Percentiles rank a stretch among this genome's conserved stretches.
Conservation (phyloP, 1,140 invertebrate species). For the Zaprionus taronus region DNA sequence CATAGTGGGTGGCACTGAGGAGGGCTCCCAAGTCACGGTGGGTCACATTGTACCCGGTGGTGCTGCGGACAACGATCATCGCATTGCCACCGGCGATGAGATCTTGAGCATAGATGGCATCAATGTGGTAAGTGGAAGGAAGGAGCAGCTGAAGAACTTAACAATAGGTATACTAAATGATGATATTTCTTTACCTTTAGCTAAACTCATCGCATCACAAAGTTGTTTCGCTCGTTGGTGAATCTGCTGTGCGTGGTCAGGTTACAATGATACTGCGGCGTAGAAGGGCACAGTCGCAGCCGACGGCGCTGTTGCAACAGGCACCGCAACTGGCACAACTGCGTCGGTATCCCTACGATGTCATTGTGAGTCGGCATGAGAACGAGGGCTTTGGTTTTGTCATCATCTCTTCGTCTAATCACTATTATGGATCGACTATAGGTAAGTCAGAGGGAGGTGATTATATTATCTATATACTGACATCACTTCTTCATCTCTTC, state of each 20-base stretch:
- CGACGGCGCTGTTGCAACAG: constrained; percentile 48
- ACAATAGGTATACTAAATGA: neutral
- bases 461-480: neutral
- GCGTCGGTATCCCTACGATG: constrained; percentile 90
- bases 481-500: constrained; percentile 5
- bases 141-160: neutral
- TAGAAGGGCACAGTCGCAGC: constrained; percentile 79
- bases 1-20: constrained; percentile 99
- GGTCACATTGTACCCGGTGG: constrained; percentile 97
- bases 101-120: constrained; percentile 94
- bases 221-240: constrained; percentile 95
- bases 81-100: constrained; percentile 94
- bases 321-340: constrained; percentile 48
- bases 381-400: constrained; percentile 99
- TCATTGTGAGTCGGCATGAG: constrained; percentile 94
- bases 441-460: constrained; percentile 86
- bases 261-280: constrained; percentile 90
- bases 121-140: constrained; percentile 86
- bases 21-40: constrained; percentile 97
- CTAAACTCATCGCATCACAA: constrained; percentile 94
- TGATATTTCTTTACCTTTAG: constrained; percentile 37
- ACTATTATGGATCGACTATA: constrained; percentile 92
- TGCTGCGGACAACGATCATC: constrained; percentile 94
- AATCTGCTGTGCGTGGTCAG: constrained; percentile 90
- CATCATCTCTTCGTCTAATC: constrained; percentile 97